Evolutionary conservation across 2,888 invertebrate species (phyloP).

Genomic region (Mimachlamys varia): DNA sequence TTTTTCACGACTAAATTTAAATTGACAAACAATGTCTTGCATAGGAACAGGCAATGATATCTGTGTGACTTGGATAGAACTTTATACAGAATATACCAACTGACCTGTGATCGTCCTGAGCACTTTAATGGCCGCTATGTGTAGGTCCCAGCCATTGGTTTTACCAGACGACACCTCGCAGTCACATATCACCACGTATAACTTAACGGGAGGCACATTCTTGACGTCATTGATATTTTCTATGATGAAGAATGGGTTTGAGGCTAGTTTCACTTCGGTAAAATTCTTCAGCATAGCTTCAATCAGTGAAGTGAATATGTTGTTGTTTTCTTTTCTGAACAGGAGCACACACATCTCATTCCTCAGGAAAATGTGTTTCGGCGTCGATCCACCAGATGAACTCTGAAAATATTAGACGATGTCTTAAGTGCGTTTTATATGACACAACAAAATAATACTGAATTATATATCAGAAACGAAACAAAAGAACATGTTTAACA

Average conservation of each 20-base stretch:
- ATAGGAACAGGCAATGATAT: too few species aligned
- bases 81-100: not conserved
- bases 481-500: too few species aligned
- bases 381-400: constrained; percentile 64
- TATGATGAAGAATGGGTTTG: constrained; percentile 67
- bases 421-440: too few species aligned
- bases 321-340: constrained; percentile 65
- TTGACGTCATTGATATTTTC: constrained; percentile 67
- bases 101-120: constrained; percentile 67
- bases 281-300: constrained; percentile 69
- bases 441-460: too few species aligned
- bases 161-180: constrained; percentile 61
- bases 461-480: too few species aligned
- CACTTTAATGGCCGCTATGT: constrained; percentile 64
- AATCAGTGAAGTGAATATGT: constrained; percentile 62
- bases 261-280: constrained; percentile 68
- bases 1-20: too few species aligned
- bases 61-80: too few species aligned
- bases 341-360: constrained; percentile 71
- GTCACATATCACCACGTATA: constrained; percentile 72
- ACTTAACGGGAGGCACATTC: constrained; percentile 67
- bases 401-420: constrained; percentile 55
- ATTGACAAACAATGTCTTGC: too few species aligned
- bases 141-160: constrained; percentile 65
- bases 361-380: constrained; percentile 66